Evolutionary conservation across 2,113 vertebrate species (phyloP), one percentile per base, ranked within the genome.

Genomic region (Crotalus viridis): DNA sequence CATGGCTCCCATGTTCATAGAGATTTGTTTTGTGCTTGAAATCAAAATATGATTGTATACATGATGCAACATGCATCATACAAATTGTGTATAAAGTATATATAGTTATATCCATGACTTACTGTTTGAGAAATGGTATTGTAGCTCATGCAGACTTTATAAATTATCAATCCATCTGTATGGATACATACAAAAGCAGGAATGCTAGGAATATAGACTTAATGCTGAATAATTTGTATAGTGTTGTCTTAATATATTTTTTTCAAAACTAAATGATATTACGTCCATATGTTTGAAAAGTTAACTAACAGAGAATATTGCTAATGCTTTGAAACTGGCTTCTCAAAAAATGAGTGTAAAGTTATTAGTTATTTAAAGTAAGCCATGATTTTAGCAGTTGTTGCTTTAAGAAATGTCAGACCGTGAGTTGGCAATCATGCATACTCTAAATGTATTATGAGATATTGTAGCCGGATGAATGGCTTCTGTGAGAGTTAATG

Each of bases 391-490:
- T 92, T 39, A 55, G 33, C 91, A 89, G 87, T 64, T 92, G 59
- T 88, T 89, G 86, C 22, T 74, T 92, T 92, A 88, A 55, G 51
- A 92, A 61, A 52, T 33, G 51, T 54, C 59, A 87, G 39, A 56
- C 61, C 1, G 5, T 92, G 9, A 56, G 51, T 55, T 92, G 61
- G 91, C 87, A 89, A 46, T 64, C 26, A 22, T 54, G 51, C 52
- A 81, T 55, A 43, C 39, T 54, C 61, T 64, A 89, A 92, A 81
- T 56, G 61, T 87, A 92, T 64, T 81, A 88, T 56, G 19, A 81
- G 91, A 89, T 89, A 92, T 69, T 88, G 59, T 74, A 56, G 52
- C 33, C 89, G 39, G 51, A 89, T 81, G 61, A 92, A 55, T 61
- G 81, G 28, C 24, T 46, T 61, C 61, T 89, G 24, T 39, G 59